Percentiles rank a stretch among this genome's conserved stretches.
Evolutionary conservation across 2,888 invertebrate species (phyloP).

Genomic region (Megaustenia siamemsis): DNA sequence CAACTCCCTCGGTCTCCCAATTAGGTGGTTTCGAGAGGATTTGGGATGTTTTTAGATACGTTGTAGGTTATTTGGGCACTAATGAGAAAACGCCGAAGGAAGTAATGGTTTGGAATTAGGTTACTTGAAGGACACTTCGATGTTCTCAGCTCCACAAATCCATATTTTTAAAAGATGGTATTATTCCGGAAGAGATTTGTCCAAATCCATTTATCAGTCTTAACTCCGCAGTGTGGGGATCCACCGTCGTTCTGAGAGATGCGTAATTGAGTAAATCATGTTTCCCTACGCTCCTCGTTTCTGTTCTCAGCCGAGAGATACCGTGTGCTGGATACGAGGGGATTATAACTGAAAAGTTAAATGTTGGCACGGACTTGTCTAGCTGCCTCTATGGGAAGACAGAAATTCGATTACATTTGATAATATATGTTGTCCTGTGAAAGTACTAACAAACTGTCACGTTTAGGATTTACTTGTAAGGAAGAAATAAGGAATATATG

Average conservation of each 20-base stretch:
- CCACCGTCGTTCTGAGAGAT: not conserved
- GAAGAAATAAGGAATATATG: too few species aligned
- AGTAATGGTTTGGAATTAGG: constrained; percentile 45
- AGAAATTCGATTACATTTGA: not conserved
- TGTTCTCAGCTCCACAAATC: constrained; percentile 11
- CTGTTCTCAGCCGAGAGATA: not conserved
- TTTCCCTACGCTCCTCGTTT: too few species aligned
- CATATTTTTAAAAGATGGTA: constrained; percentile 27
- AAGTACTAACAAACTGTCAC: too few species aligned
- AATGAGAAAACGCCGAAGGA: constrained; percentile 39
- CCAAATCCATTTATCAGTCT: constrained; percentile 25
- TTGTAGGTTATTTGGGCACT: constrained; percentile 41
- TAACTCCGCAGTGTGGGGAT: not conserved
- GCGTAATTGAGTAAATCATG: constrained; percentile 28
- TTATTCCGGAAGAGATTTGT: constrained; percentile 12
- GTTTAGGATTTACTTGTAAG: too few species aligned
- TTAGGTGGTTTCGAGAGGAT: constrained; percentile 36
- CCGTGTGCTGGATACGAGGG: not conserved
- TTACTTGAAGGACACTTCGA: constrained; percentile 30
- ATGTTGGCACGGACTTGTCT: not conserved
- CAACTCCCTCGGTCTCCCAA: constrained; percentile 28
- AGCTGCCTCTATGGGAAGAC: not conserved
- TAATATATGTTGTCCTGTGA: too few species aligned
- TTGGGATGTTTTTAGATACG: constrained; percentile 35
- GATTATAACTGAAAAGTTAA: not conserved